Evolutionary conservation across 2,113 vertebrate species (phyloP), one percentile per base, ranked within the genome.

Genomic region (Centropristis striata): DNA sequence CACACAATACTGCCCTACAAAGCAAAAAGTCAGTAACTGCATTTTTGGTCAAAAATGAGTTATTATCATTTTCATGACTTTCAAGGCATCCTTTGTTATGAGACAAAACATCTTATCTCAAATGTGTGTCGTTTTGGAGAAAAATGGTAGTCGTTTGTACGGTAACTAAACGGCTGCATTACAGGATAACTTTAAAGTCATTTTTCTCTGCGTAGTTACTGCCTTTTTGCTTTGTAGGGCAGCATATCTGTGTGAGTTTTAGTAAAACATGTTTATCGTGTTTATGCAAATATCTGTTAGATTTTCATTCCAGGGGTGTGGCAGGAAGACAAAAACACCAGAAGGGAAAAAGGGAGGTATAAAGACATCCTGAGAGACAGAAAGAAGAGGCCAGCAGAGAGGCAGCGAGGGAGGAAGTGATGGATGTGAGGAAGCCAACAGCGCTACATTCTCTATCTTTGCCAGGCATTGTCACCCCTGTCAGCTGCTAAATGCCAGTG

Each of bases 401-500:
- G 61, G 46, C 53, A 54, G 69, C 9, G 51, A 57, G 50, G 55
- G 59, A 83, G 70, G 64, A 47, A 61, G 78, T 90, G 92, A 92
- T 90, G 89, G 87, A 83, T 86, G 75, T 55, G 70, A 50, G 66
- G 75, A 73, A 90, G 86, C 84, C 84, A 84, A 71, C 81, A 75
- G 75, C 47, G 69, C 83, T 89, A 90, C 91, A 92, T 88, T 90
- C 80, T 90, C 89, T 90, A 82, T 93, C 93, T 92, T 84, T 81
- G 78, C 87, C 84, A 90, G 87, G 87, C 80, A 87, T 86, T 75
- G 80, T 85, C 81, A 63, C 82, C 80, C 54, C 70, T 83, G 83
- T 85, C 92, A 90, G 83, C 80, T 81, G 90, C 91, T 93, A 94
- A 95, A 92, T 90, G 83, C 86, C 91, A 87, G 72, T 90, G 90